Evolutionary conservation across 2,888 invertebrate species (phyloP).

Genomic region (Tridacna crocea): DNA sequence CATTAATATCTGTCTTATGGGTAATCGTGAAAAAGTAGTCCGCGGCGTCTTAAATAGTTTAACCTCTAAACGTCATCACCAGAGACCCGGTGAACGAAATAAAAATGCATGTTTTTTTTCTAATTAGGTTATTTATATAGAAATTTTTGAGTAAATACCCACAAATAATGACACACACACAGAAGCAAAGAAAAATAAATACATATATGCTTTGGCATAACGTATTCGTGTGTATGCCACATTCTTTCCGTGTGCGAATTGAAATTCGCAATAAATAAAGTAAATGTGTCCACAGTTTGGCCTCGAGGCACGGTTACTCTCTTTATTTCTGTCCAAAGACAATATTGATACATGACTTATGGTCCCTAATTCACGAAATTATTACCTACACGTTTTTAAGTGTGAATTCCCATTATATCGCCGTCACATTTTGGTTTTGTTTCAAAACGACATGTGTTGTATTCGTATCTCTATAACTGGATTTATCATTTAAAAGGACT

Average conservation of each 20-base stretch:
- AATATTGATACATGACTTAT: constrained; percentile 57
- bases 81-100: too few relatives aligned
- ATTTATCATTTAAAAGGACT: background rate
- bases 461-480: background rate
- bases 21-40: background rate
- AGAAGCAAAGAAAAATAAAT: too few relatives aligned
- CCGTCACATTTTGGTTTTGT: constrained; percentile 28
- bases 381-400: constrained; percentile 50
- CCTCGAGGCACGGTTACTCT: constrained; percentile 18
- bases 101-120: too few relatives aligned
- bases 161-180: too few relatives aligned
- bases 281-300: constrained; percentile 12
- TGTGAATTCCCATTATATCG: constrained; percentile 46
- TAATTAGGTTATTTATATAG: too few relatives aligned
- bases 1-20: constrained; percentile 3
- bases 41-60: background rate
- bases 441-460: constrained; percentile 11
- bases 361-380: constrained; percentile 49
- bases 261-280: constrained; percentile 23
- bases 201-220: background rate
- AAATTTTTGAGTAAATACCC: too few relatives aligned
- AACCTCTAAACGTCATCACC: too few relatives aligned
- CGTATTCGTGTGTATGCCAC: constrained; percentile 8
- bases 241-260: constrained; percentile 13
- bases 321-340: constrained; percentile 33